Base-by-base conservation (phyloP, 2,888 invertebrate species). In the Aspidapion aeneum region DNA sequence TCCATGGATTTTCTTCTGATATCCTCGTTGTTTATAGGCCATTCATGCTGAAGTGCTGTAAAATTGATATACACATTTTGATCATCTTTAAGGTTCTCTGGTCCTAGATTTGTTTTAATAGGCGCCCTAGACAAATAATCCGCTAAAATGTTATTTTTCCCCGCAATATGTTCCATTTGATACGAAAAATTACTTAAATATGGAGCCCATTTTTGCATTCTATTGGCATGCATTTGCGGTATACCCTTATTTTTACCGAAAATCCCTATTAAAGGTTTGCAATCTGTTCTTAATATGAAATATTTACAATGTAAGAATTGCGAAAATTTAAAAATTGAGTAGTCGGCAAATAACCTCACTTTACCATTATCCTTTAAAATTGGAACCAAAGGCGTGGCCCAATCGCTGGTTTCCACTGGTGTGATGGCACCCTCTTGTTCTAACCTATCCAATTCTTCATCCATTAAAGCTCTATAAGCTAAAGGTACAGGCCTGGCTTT, bases 301-400 rank as follows among this genome's bases (percentile, higher is more conserved):
- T 35, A 7, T 12, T 35, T 35, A 7, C 35, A 3, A 7, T 35
- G 35, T 35, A 35, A 35, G 12, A 35, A 35, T 12, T 35, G 35
- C 5, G 35, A 35, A 35, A 7, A 35, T 12, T 35, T 35, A 35
- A 35, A n/a, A n/a, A n/a, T n/a, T n/a, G n/a, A n/a, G n/a, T n/a
- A n/a, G n/a, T n/a, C n/a, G n/a, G n/a, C n/a, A n/a, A n/a, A n/a
- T n/a, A n/a, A n/a, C n/a, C n/a, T n/a, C n/a, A n/a, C n/a, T n/a
- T n/a, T n/a, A n/a, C n/a, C n/a, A n/a, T n/a, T n/a, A n/a, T n/a
- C n/a, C n/a, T n/a, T n/a, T n/a, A n/a, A n/a, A n/a, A 70, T 64
- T 1, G 68, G 70, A 7, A 73, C 70, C 3, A 70, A 56, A 12
- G 70, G 66, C 2, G 70, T 71, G 1, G 69, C 73, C 69, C 71